Base-by-base conservation (phyloP, 2,113 vertebrate genomes). In the Cololabis saira region DNA sequence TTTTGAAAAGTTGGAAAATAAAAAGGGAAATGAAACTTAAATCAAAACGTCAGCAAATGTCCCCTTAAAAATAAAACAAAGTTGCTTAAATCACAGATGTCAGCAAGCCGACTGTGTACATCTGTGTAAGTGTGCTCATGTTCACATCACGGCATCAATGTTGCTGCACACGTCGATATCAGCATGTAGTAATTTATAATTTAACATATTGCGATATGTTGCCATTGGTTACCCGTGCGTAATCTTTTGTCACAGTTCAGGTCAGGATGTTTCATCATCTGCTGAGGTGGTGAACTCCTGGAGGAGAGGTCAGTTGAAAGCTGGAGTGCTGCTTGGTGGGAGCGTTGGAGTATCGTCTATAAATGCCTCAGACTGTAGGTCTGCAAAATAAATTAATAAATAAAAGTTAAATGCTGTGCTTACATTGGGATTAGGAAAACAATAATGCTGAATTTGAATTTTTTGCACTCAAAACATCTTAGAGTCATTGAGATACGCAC, bases 261-360 rank as follows among this genome's bases (percentile, higher is more conserved):
- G 11, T 55, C 21, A 53, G 17, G 33, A 44, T 49, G 48, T 47
- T 55, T 81, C 61, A 12, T 56, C 27, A 33, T 62, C 40, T 22
- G 42, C 52, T 40, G 58, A 62, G 19, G 52, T 11, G n/a, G 9
- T n/a, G 52, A 45, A 16, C 24, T 3, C 33, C 10, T 4, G 33
- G 33, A 37, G 6, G 3, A 7, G 44, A 19, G 30, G 41, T 92
- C 76, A 91, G 81, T 92, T 90, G 55, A 92, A 61, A 47, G 90
- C 56, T 4, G 89, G 75, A 66, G 83, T 75, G 15, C 84, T 90
- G 72, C 88, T 91, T 2, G 90, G 90, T 42, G 87, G 90, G 30
- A 93, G 90, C 8, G 88, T 92, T 0, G 89, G 91, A 6, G 92
- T 92, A 73, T 93, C 87, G 13, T 93, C 92, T 77, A 84, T 70